Base-by-base conservation (phyloP, 2,888 invertebrate species). In the Dichetophora obliterata region DNA sequence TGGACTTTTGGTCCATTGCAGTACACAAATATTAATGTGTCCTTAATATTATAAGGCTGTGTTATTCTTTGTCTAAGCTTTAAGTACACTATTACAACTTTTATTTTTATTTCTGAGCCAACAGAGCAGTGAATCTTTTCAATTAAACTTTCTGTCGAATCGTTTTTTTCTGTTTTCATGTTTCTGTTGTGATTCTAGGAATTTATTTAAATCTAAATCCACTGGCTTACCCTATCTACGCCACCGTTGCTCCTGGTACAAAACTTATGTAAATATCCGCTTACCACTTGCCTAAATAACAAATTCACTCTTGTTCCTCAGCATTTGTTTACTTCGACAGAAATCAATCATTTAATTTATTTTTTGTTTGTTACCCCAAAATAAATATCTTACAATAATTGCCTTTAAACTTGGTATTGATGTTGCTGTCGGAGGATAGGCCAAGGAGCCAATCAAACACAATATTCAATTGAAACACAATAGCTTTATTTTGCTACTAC, bases 301-400 rank as follows among this genome's bases (percentile, higher is more conserved):
- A 63, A 73, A 73, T 54, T 72, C 19, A 61, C 37, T 19, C 72
- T 54, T 68, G 61, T 54, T 54, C 16, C 11, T 11, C 31, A 54
- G 4, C 50, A 14, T 19, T 19, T 43, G 52, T 22, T 48, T 59
- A 19, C 68, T 57, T 70, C n/a, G 50, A 54, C 24, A 82, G 84
- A 84, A 86, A 87, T 86, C 86, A 86, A 87, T 86, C 86, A 86
- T 85, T 86, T 86, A 87, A 86, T 85, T 86, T 85, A 85, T 84
- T 85, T 85, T 84, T 11, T 48, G 57, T 69, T 69, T 75, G 52
- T 24, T 50, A 16, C 27, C 50, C 70, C 48, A 57, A 68, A 65
- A 76, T 31, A 61, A 73, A 34, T 73, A 68, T 68, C 68, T 50
- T 14, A 68, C 24, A 68, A 68, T 74, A 74, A 74, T 77, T 77